Evolutionary conservation across 2,888 invertebrate genomes (phyloP).

Genomic region (Reticulitermes lucifugus): DNA sequence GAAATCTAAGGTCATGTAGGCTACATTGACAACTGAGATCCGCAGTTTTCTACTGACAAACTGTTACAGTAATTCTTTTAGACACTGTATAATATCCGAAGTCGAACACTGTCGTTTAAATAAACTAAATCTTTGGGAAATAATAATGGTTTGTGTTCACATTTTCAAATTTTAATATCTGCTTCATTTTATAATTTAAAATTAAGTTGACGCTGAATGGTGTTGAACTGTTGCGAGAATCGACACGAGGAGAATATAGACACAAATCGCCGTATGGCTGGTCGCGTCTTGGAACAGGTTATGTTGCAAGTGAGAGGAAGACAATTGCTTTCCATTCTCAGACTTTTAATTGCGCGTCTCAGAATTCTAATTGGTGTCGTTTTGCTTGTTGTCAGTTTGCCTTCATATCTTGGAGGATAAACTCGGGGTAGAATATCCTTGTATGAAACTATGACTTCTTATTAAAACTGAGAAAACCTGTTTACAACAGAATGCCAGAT

Average conservation of each 20-base stretch:
- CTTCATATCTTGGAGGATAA: neutral
- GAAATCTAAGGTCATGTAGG: no score
- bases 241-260: neutral
- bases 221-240: neutral
- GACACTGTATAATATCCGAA: no score
- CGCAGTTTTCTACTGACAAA: no score
- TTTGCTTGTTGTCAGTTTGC: neutral
- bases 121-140: no score
- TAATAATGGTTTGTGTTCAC: no score
- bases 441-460: no score
- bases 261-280: neutral
- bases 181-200: neutral
- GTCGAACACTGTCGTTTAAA: no score
- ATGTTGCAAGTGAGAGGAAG: neutral
- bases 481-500: neutral
- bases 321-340: neutral
- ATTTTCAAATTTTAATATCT: no score
- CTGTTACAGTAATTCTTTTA: no score
- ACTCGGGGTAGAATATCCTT: neutral
- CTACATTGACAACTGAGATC: no score
- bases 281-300: neutral
- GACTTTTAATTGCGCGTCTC: neutral
- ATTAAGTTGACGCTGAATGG: neutral
- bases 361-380: neutral
- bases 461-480: neutral